Conservation (phyloP, 30 jellyfish, hydroid and myxozoan species). For the Aurelia sp. region DNA sequence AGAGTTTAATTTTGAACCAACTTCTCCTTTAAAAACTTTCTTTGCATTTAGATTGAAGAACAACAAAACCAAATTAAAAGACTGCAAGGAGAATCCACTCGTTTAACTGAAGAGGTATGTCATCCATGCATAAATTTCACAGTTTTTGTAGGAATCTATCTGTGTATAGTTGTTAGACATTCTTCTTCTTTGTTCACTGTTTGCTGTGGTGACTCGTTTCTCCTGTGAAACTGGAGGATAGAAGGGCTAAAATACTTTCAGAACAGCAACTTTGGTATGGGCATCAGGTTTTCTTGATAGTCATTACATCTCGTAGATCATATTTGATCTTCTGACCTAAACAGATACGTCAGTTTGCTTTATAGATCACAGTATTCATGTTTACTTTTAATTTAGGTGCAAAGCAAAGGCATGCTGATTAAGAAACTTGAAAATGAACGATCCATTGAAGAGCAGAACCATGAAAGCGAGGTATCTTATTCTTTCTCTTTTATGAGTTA, state of each 20-base stretch:
- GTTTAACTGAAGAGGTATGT: slow-evolving; percentile 56
- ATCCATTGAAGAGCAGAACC: slow-evolving; percentile 29
- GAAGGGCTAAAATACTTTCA: too few relatives aligned
- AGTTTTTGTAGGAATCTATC: too few relatives aligned
- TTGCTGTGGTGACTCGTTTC: too few relatives aligned
- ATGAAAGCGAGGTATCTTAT: slow-evolving; percentile 56
- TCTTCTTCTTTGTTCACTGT: too few relatives aligned
- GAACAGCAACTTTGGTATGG: not conserved
- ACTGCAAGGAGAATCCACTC: slow-evolving; percentile 43
- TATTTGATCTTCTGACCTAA: not conserved
- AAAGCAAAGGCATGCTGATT: slow-evolving; percentile 24
- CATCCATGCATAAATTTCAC: not conserved
- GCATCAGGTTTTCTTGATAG: not conserved
- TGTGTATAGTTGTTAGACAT: too few relatives aligned
- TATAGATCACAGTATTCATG: not conserved
- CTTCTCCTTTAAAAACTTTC: not conserved
- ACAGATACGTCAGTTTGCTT: too few relatives aligned
- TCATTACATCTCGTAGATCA: not conserved
- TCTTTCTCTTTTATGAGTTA: too few relatives aligned
- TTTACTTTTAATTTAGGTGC: slow-evolving; percentile 17
- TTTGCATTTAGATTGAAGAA: slow-evolving; percentile 50
- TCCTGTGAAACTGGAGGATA: too few relatives aligned
- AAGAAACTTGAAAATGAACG: slow-evolving; percentile 31
- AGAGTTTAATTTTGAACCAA: not conserved
- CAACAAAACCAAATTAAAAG: slow-evolving; percentile 32